Evolutionary conservation across 2,797 vertebrate species (phyloP).

Genomic region (Neostethus bicornis): DNA sequence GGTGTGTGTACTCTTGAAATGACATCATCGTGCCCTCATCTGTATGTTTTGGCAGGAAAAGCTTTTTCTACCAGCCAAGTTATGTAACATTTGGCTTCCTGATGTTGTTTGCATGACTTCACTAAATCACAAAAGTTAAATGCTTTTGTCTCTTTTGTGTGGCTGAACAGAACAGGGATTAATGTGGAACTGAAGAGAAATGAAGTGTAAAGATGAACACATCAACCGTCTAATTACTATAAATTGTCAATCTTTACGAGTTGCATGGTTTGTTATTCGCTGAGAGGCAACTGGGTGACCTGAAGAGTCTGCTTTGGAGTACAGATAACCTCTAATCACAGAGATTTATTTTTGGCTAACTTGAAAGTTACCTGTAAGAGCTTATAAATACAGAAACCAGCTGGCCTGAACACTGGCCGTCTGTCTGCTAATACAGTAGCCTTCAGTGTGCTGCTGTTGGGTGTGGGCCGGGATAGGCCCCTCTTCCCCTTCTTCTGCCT

Average conservation of each 20-base stretch:
- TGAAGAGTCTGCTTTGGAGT: constrained; percentile 17
- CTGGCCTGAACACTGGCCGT: constrained; percentile 8
- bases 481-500: constrained; percentile 51
- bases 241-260: constrained; percentile 33
- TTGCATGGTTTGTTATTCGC: constrained; percentile 5
- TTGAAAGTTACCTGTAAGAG: constrained; percentile 23
- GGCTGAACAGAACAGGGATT: constrained; percentile 21
- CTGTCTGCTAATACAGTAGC: constrained; percentile 35
- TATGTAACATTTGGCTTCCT: constrained; percentile 70
- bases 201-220: not conserved
- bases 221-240: not conserved
- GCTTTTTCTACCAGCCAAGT: constrained; percentile 51
- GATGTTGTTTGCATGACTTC: constrained; percentile 72
- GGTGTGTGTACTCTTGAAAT: constrained; percentile 47
- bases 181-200: constrained; percentile 7
- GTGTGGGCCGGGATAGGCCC: constrained; percentile 39
- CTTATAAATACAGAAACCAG: constrained; percentile 25
- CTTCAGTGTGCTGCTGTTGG: constrained; percentile 28
- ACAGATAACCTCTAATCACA: constrained; percentile 23
- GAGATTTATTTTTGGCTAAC: constrained; percentile 7
- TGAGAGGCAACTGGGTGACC: constrained; percentile 9
- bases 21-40: constrained; percentile 58
- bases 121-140: constrained; percentile 61
- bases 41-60: constrained; percentile 62
- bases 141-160: constrained; percentile 35